Evolutionary conservation across 2,113 vertebrate genomes (phyloP), one percentile per base, ranked within the genome.

Genomic region (Oxyruncus cristatus): DNA sequence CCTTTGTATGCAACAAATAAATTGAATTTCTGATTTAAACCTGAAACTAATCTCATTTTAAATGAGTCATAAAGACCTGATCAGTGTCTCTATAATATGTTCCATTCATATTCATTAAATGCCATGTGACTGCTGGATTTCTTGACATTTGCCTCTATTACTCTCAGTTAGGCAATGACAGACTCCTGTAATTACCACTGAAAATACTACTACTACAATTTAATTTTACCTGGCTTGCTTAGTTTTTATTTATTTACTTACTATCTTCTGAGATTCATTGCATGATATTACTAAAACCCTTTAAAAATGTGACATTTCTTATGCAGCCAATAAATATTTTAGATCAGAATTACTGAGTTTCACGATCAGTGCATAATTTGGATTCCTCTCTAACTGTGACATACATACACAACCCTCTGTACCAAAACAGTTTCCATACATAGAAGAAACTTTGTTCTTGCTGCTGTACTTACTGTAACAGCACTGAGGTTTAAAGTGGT

Each of bases 61-160:
- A 96, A 85, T 96, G 84, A 95, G 68, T 93, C 91, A 95, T 62
- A 82, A 94, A 88, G 87, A 85, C 82, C 67, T 96, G 95, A 95
- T 94, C 95, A 75, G 39, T 78, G 53, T 94, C 89, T 67, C 85
- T 91, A 90, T 94, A 94, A 92, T 44, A 53, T 83, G 61, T 95
- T 88, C 94, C 84, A 85, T 97, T 95, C 74, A 89, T 89, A 93
- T 77, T 87, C 88, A 94, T 91, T 91, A 94, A 79, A 62, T 73
- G n/a, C 55, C 74, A 35, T 72, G 66, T 95, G 94, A 94, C 80
- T 44, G 58, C 63, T 93, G 84, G 27, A 93, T 96, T 95, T 95
- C 91, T 89, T 94, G 93, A 95, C 74, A 88, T 88, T 92, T 89
- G 53, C 81, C 41, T 91, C 44, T 82, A 23, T 85, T 85, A 72